Percentiles rank a stretch among this genome's conserved stretches.
Evolutionary conservation across 35 echinoderm and acorn worm genomes (phyloP).

Genomic region (Heliocidaris erythrogramma): DNA sequence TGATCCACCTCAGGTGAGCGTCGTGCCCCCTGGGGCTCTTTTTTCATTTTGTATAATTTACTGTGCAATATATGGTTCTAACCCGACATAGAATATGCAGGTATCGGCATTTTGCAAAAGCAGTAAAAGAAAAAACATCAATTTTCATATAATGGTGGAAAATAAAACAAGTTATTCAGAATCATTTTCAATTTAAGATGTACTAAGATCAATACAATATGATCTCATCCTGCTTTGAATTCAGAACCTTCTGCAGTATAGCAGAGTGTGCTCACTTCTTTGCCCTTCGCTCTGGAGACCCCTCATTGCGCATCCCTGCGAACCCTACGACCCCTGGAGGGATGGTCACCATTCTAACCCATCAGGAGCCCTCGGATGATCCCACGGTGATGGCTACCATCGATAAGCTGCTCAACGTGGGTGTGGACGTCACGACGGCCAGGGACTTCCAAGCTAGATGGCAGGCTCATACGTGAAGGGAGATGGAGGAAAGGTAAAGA

Average conservation of each 20-base stretch:
- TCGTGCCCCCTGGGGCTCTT: too few relatives aligned
- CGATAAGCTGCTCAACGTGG: background rate
- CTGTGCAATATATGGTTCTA: too few relatives aligned
- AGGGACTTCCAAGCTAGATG: constrained; percentile 10
- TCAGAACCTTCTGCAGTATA: constrained; percentile 40
- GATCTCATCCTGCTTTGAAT: background rate
- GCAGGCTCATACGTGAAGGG: constrained; percentile 21
- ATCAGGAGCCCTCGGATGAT: background rate
- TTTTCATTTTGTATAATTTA: too few relatives aligned
- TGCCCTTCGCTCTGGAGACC: background rate
- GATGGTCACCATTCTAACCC: constrained; percentile 40
- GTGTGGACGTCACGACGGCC: constrained; percentile 18
- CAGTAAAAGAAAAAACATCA: too few relatives aligned
- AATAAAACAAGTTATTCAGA: too few relatives aligned
- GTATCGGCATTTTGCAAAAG: too few relatives aligned
- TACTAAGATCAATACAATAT: too few relatives aligned
- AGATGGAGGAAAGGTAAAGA: background rate
- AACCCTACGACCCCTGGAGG: background rate
- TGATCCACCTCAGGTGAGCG: too few relatives aligned
- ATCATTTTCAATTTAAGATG: too few relatives aligned
- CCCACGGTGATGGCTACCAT: background rate
- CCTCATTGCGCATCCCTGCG: too few relatives aligned
- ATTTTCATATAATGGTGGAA: too few relatives aligned
- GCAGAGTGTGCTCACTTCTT: constrained; percentile 50
- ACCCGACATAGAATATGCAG: too few relatives aligned